Conservation (phyloP, 2,797 vertebrate genomes). For the Dicrostonyx torquatus region DNA sequence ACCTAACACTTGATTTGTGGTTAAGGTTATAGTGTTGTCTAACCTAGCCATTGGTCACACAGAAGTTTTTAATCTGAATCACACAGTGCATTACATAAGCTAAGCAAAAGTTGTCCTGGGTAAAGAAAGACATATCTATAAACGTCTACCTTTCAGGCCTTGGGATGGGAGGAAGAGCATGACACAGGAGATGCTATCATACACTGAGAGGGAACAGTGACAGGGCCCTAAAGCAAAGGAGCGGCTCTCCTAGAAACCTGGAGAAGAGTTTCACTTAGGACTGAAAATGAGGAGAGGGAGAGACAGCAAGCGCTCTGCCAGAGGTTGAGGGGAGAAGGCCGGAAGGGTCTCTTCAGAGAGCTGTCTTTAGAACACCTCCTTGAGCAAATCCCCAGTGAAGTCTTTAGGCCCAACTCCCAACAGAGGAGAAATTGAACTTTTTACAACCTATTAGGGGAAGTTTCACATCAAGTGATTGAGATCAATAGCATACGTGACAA, state of each 20-base stretch:
- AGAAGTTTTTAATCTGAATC: not conserved
- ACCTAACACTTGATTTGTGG: not conserved
- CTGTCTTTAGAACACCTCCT: not conserved
- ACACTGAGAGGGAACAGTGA: not conserved
- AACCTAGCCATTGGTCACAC: not conserved
- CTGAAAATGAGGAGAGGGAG: not conserved
- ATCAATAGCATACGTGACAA: not conserved
- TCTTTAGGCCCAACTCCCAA: not conserved
- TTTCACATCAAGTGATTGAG: not conserved
- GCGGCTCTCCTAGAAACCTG: not conserved
- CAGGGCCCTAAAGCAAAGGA: not conserved
- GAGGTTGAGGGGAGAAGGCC: not conserved
- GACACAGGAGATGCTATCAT: not conserved
- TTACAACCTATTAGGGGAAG: not conserved
- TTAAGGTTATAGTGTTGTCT: not conserved
- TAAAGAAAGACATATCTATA: constrained; percentile 19
- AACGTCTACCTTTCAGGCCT: not conserved
- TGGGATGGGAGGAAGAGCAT: not conserved
- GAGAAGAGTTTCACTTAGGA: not conserved
- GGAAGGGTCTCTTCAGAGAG: not conserved
- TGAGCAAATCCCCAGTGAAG: not conserved
- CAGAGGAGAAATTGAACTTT: not conserved
- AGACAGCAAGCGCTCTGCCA: not conserved
- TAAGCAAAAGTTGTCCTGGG: not conserved
- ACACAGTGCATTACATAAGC: not conserved